Base-by-base conservation (phyloP, 2,888 invertebrate genomes). In the Villa cingulata region DNA sequence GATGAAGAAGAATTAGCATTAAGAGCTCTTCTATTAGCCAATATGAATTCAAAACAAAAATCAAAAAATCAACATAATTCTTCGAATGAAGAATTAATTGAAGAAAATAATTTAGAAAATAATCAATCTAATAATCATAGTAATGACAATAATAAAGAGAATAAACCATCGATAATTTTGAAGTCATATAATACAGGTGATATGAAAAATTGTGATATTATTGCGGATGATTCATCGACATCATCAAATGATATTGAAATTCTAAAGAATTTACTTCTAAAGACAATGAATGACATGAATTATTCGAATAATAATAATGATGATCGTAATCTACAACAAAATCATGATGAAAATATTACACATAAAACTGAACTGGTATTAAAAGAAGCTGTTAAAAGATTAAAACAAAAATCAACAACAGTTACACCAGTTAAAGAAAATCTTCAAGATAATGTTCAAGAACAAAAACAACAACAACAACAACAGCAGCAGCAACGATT, bases 341-440 rank as follows among this genome's bases (percentile, higher is more conserved):
- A 29, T 10, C 29, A 7, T 12, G n/a, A n/a, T n/a, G n/a, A n/a
- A n/a, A n/a, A n/a, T n/a, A n/a, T n/a, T n/a, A 32, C 12, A 12
- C 3, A 32, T 32, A 55, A 56, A 51, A 44, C 46, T 4, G 48
- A 47, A 39, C 29, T 45, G 7, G 48, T 67, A n/a, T 55, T 68
- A 1, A 67, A 67, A 48, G 62, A 65, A 51, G 68, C 68, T 5
- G 61, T 68, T 1, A 62, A 60, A 14, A 59, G 68, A 3, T 55
- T 68, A 17, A 59, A 49, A 44, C 47, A 47, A 12, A 36, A 36
- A 23, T n/a, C n/a, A n/a, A n/a, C n/a, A n/a, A n/a, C n/a, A n/a
- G n/a, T n/a, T n/a, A n/a, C n/a, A n/a, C 23, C 12, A 9, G 12
- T 14, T 34, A 10, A 7, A 34, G n/a, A 38, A 38, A 38, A 38